phyloP scores from a whole-genome alignment of 2,113 vertebrate species.

The Festucalex cinctus region DNA sequence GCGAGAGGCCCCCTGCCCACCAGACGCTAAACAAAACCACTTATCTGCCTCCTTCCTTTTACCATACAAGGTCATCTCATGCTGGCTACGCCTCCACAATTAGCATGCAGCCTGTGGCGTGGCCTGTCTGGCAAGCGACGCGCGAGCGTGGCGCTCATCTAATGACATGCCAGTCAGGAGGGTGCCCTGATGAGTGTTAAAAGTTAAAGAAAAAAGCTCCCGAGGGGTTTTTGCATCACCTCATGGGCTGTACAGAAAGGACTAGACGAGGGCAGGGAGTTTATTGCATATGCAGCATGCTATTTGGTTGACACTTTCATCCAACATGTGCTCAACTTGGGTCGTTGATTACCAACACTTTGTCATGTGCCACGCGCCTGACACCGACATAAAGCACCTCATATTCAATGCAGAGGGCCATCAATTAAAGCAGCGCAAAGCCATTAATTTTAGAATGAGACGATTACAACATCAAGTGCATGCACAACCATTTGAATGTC shows the following conservation, averaged over 20 bases:
- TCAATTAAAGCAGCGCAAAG: not conserved
- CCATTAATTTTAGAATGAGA: not conserved
- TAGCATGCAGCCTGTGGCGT: conserved; percentile 68
- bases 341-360: not conserved
- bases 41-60: conserved; percentile 36
- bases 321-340: not conserved
- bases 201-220: conserved; percentile 26
- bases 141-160: conserved; percentile 37
- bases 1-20: conserved; percentile 33
- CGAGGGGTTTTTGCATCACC: conserved; percentile 29
- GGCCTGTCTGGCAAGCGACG: conserved; percentile 61
- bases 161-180: conserved; percentile 68
- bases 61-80: conserved; percentile 61
- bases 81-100: conserved; percentile 61
- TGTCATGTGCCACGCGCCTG: not conserved
- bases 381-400: no score
- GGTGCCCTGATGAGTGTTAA: conserved; percentile 39
- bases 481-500: not conserved
- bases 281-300: not conserved
- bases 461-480: not conserved
- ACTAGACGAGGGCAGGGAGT: not conserved
- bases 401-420: not conserved
- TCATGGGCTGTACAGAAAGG: conserved; percentile 42
- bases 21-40: conserved; percentile 51
- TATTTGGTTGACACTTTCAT: conserved; percentile 9